phyloP scores from a whole-genome alignment of 2,888 invertebrate species.

The Cosmia trapezina region DNA sequence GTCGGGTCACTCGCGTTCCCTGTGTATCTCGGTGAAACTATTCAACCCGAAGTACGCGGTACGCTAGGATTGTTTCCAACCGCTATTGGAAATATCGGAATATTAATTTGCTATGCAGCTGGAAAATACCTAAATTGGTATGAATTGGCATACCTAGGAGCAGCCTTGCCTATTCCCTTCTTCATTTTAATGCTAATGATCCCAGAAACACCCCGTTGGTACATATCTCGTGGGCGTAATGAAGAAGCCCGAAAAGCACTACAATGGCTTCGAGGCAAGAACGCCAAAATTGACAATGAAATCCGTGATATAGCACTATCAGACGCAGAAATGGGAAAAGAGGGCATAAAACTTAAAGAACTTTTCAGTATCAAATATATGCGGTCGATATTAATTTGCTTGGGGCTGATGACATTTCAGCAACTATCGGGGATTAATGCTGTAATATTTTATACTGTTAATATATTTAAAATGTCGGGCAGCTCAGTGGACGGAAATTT shows the following conservation, averaged over 20 bases:
- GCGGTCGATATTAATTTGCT: constrained; percentile 94
- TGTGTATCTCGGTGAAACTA: constrained; percentile 97
- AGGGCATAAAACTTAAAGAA: constrained; percentile 91
- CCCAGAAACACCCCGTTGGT: constrained; percentile 98
- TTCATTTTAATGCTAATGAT: constrained; percentile 95
- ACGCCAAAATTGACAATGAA: constrained; percentile 94
- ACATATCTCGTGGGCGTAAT: constrained; percentile 94
- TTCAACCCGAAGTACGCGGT: constrained; percentile 97
- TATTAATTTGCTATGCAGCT: constrained; percentile 94
- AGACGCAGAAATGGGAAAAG: constrained; percentile 92
- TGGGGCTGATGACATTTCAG: constrained; percentile 98
- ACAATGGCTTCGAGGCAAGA: constrained; percentile 95
- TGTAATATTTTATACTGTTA: constrained; percentile 97
- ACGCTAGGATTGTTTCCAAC: constrained; percentile 96
- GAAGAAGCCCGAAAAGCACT: constrained; percentile 94
- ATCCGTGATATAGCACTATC: constrained; percentile 93
- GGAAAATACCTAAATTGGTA: constrained; percentile 96
- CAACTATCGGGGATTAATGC: constrained; percentile 98
- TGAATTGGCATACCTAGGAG: constrained; percentile 94
- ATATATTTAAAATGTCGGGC: constrained; percentile 96
- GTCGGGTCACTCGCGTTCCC: constrained; percentile 96
- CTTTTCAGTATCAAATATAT: constrained; percentile 93
- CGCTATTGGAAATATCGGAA: constrained; percentile 96
- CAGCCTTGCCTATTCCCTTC: constrained; percentile 94
- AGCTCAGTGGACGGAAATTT: constrained; percentile 94